Conservation (phyloP, 1,140 invertebrate species). For the Harpegnathos saltator region DNA sequence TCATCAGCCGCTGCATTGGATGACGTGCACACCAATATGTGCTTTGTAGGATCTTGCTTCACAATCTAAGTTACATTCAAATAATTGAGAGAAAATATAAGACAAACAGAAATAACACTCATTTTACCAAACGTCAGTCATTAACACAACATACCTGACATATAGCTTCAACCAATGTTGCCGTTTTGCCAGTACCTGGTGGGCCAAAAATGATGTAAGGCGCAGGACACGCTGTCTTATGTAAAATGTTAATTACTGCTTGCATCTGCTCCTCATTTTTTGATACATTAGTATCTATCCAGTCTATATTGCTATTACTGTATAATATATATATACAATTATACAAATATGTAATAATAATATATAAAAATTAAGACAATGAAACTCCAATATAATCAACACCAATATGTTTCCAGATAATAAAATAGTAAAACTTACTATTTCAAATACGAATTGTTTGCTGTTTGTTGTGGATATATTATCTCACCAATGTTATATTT, state of each 20-base stretch:
- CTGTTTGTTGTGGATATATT: conserved; percentile 69
- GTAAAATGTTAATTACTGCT: conserved; percentile 62
- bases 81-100: conserved; percentile 26
- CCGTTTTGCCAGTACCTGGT: conserved; percentile 93
- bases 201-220: conserved; percentile 93
- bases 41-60: conserved; percentile 80
- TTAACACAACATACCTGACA: conserved; percentile 83
- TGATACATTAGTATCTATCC: conserved; percentile 90
- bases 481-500: conserved; percentile 57
- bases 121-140: not conserved
- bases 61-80: conserved; percentile 78
- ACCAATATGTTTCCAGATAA: not conserved
- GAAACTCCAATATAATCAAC: not conserved
- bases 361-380: not conserved
- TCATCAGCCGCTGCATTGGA: conserved; percentile 93
- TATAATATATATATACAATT: not conserved
- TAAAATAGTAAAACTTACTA: conserved; percentile 41
- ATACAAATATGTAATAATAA: not conserved
- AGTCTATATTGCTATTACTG: conserved; percentile 81
- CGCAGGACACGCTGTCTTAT: conserved; percentile 86
- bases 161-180: conserved; percentile 92
- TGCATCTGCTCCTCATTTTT: conserved; percentile 87
- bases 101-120: not conserved
- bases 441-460: not conserved
- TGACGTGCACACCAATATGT: conserved; percentile 89